Evolutionary conservation across 2,113 vertebrate species (phyloP), one percentile per base, ranked within the genome.

Genomic region (Nyctereutes procyonoides): DNA sequence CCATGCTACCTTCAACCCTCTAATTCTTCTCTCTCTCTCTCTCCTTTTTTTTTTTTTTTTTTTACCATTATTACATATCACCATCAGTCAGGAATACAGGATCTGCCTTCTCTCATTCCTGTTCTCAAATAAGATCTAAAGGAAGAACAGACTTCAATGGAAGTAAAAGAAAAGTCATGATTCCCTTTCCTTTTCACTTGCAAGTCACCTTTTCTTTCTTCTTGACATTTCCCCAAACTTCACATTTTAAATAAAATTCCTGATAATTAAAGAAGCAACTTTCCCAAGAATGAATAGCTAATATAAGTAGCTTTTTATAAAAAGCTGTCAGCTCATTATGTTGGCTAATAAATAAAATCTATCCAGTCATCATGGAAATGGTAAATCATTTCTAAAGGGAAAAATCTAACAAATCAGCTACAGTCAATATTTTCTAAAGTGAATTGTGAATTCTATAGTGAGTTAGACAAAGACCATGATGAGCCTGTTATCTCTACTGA

Each of bases 211-310:
- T 35, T 56, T 8, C 3, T 81, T 35, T 10, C 3, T 82, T 35
- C 32, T 60, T 48, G 6, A 69, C 12, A 60, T 86, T 87, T 98
- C 82, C 14, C 24, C 96, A 20, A 96, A 87, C 53, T 96, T 13
- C 4, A 28, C 73, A 26, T 53, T 86, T 93, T 53, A 85, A 35
- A 82, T n/a, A 17, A 65, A 93, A 24, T 73, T 22, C 10, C 30
- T 96, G n/a, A 80, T 90, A 90, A 95, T 90, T 8, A 97, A 17
- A 63, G 43, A 95, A 94, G 43, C 19, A 90, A 74, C 20, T 85
- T 95, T 4, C 6, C 24, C 38, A 95, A 88, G 43, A 89, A 62
- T 35, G 35, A 12, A 69, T 8, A 94, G 8, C 32, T 88, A 96
- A 91, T 32, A 35, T 58, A 93, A 79, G 51, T 56, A 55, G 8